Conservation (phyloP, 2,888 invertebrate genomes). For the Xestia c-nigrum region DNA sequence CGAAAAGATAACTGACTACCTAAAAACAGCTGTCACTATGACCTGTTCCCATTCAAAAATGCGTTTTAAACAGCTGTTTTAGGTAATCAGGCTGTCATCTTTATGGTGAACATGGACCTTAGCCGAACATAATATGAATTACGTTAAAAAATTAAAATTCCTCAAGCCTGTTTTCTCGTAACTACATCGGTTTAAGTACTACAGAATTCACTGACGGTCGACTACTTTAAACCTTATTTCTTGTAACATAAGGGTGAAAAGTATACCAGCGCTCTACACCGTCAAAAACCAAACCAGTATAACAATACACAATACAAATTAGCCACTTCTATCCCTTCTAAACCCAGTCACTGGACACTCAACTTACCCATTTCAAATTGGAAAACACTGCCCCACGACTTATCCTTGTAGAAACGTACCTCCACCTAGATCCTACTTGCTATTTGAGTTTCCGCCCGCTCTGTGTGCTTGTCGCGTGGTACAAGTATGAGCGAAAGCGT, state of each 20-base stretch:
- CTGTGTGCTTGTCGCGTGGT: constrained; percentile 63
- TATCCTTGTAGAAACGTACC: constrained; percentile 81
- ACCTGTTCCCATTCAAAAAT: too few species aligned
- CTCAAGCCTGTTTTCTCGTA: neutral
- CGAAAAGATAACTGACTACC: too few species aligned
- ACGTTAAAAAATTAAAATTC: too few species aligned
- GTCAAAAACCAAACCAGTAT: neutral
- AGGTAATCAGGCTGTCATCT: too few species aligned
- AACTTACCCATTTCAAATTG: constrained; percentile 83
- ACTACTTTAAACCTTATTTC: too few species aligned
- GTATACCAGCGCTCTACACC: too few species aligned
- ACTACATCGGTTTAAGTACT: neutral
- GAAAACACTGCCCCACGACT: constrained; percentile 83
- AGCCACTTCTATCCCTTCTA: constrained; percentile 63
- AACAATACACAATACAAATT: neutral
- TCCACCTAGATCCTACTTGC: constrained; percentile 77
- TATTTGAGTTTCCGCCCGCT: constrained; percentile 84
- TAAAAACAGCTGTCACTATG: too few species aligned
- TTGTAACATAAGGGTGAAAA: too few species aligned
- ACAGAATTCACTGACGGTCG: too few species aligned
- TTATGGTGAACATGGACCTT: too few species aligned
- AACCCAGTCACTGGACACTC: constrained; percentile 69
- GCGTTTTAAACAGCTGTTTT: too few species aligned
- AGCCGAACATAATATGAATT: too few species aligned
- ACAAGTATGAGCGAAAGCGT: constrained; percentile 40